Conservation (phyloP, 2,888 invertebrate species). For the Itoplectis maculator region DNA sequence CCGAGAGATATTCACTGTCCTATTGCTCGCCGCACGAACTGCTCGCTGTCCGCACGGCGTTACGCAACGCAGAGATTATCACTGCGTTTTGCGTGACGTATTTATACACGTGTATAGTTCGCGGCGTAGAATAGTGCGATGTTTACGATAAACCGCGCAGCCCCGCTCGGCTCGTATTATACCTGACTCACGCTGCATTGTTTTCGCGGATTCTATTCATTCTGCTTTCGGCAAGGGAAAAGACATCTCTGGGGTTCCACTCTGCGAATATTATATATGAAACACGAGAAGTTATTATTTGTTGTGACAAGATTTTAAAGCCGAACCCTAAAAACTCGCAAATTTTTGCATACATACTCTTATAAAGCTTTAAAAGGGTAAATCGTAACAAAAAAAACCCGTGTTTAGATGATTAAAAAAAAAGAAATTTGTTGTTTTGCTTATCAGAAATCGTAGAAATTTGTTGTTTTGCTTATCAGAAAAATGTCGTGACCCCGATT, state of each 20-base stretch:
- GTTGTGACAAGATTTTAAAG: no score
- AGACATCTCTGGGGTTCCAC: no score
- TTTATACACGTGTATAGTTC: slow-evolving; percentile 19
- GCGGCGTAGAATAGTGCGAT: slow-evolving; percentile 10
- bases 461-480: no score
- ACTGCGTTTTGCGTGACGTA: slow-evolving; percentile 58
- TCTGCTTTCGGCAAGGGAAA: background rate
- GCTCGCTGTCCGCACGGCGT: slow-evolving; percentile 56
- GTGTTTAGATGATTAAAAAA: no score
- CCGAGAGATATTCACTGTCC: slow-evolving; percentile 51
- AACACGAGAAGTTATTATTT: background rate
- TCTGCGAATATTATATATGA: no score
- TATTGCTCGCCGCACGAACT: slow-evolving; percentile 61
- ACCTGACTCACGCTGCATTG: background rate
- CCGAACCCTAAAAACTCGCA: no score
- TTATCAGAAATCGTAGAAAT: no score
- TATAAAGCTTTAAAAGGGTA: no score
- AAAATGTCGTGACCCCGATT: no score
- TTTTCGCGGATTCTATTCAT: background rate
- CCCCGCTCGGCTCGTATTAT: background rate
- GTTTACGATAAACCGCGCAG: background rate
- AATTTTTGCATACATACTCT: no score
- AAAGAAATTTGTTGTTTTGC: no score
- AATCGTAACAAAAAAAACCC: no score
- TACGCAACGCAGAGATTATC: slow-evolving; percentile 69